Evolutionary conservation across 2,888 invertebrate species (phyloP).

Genomic region (Cataglyphis rosenhaueri): DNA sequence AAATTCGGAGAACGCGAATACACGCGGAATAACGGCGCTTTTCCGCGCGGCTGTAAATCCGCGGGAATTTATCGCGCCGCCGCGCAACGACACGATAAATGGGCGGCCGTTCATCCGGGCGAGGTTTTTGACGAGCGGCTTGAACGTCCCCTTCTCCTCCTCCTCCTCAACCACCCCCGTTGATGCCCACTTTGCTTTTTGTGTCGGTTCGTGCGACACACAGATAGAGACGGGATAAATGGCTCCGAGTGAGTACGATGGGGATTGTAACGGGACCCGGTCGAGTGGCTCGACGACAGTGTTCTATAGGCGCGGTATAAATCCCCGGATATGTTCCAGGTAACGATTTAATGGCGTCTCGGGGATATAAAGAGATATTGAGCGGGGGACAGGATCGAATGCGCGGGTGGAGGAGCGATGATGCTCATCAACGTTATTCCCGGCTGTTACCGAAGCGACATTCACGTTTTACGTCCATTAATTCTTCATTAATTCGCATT

Average conservation of each 20-base stretch:
- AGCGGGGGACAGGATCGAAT: neutral
- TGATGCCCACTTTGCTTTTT: constrained; percentile 55
- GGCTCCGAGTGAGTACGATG: constrained; percentile 41
- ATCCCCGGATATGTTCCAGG: constrained; percentile 31
- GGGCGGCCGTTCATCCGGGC: constrained; percentile 30
- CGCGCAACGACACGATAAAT: constrained; percentile 71
- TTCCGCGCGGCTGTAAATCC: constrained; percentile 67
- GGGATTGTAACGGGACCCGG: constrained; percentile 45
- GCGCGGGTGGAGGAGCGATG: constrained; percentile 2
- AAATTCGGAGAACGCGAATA: constrained; percentile 59
- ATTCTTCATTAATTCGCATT: constrained; percentile 38
- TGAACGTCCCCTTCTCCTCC: constrained; percentile 6
- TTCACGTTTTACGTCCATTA: constrained; percentile 31
- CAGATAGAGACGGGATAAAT: constrained; percentile 61
- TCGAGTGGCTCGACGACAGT: constrained; percentile 33
- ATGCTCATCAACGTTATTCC: constrained; percentile 24
- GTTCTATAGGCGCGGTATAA: constrained; percentile 19
- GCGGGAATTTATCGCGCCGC: constrained; percentile 69
- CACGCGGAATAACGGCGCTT: constrained; percentile 68
- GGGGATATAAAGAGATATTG: constrained; percentile 39
- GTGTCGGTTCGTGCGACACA: constrained; percentile 31
- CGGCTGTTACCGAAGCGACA: constrained; percentile 3
- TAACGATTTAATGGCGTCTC: constrained; percentile 49
- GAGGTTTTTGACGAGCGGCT: constrained; percentile 68
- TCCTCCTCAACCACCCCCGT: neutral